Evolutionary conservation across 1,140 invertebrate species (phyloP), one percentile per base, ranked within the genome.

Genomic region (Stenopsyche tienmushanensis): DNA sequence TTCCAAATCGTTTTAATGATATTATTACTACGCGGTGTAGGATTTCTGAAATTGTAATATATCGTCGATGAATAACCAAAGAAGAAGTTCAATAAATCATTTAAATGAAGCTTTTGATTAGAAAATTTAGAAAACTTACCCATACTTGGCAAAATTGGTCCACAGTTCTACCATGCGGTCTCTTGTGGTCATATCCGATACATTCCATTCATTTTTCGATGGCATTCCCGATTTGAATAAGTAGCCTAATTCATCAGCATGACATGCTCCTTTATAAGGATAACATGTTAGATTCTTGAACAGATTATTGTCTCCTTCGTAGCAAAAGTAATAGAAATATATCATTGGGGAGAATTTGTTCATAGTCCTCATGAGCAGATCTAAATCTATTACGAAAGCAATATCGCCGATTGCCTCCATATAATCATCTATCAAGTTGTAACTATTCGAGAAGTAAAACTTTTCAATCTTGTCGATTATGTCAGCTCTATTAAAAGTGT

Each of bases 101-200:
- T n/a, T n/a, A n/a, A n/a, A n/a, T n/a, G n/a, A n/a, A n/a, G n/a
- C n/a, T n/a, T n/a, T n/a, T n/a, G n/a, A n/a, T n/a, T n/a, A n/a
- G n/a, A n/a, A n/a, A n/a, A n/a, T n/a, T 13, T 44, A 45, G 13
- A 15, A 0, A 1, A 70, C 72, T 70, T 64, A 82, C 81, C 78
- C 75, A 64, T 76, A 81, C 78, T 82, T 83, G 17, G 80, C 80
- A 71, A 83, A 82, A 64, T 83, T 83, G 1, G 78, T 77, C 81
- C 80, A 83, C 71, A 83, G 71, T 58, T 72, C 73, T 1, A 78
- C 74, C 67, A 82, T 75, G 50, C 75, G 71, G 57, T 76, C 73
- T 52, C 78, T 74, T 7, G 74, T 73, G 23, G 71, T 72, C n/a
- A 73, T 71, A 52, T 76, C 77, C 65, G 71, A 71, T 45, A 73